A percentile compares a stretch with the other conserved stretches of the same genome.
Conservation (phyloP, 2,888 invertebrate genomes). For the Drosophila tanythrix region DNA sequence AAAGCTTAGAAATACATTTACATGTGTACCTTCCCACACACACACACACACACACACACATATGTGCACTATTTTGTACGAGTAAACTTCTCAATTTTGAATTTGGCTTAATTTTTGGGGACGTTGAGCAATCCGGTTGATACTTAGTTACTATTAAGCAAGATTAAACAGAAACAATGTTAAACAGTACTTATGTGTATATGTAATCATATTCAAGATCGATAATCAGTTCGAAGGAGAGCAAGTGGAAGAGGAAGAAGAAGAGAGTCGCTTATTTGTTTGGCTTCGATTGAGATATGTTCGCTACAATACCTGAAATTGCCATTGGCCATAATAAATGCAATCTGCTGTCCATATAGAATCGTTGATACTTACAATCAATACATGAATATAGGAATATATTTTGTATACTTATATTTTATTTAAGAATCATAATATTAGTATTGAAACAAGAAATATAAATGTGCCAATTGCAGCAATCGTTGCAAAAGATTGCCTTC, state of each 20-base stretch:
- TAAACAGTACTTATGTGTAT: slow-evolving; percentile 35
- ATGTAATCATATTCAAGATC: slow-evolving; percentile 36
- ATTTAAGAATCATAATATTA: slow-evolving; percentile 75
- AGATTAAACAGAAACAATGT: slow-evolving; percentile 16
- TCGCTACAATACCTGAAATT: slow-evolving; percentile 75
- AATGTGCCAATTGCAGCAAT: slow-evolving; percentile 68
- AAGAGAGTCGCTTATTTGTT: slow-evolving; percentile 53
- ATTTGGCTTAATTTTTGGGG: neutral
- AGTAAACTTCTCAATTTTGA: slow-evolving; percentile 1
- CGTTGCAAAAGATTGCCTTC: slow-evolving; percentile 48
- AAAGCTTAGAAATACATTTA: slow-evolving; percentile 70
- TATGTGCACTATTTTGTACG: slow-evolving; percentile 40
- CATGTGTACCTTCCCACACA: slow-evolving; percentile 54
- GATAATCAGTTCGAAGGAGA: slow-evolving; percentile 22
- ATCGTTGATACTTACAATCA: slow-evolving; percentile 39
- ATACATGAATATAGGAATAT: slow-evolving; percentile 57
- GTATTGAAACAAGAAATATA: slow-evolving; percentile 31
- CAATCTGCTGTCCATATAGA: slow-evolving; percentile 45
- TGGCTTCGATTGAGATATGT: slow-evolving; percentile 57
- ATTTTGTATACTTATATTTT: slow-evolving; percentile 76
- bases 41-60: slow-evolving; percentile 13
- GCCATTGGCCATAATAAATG: slow-evolving; percentile 51
- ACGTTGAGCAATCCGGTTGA: slow-evolving; percentile 10
- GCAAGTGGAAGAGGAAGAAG: neutral
- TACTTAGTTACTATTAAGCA: slow-evolving; percentile 40